Evolutionary conservation across 2,797 vertebrate genomes (phyloP).

Genomic region (Saxicola maurus): DNA sequence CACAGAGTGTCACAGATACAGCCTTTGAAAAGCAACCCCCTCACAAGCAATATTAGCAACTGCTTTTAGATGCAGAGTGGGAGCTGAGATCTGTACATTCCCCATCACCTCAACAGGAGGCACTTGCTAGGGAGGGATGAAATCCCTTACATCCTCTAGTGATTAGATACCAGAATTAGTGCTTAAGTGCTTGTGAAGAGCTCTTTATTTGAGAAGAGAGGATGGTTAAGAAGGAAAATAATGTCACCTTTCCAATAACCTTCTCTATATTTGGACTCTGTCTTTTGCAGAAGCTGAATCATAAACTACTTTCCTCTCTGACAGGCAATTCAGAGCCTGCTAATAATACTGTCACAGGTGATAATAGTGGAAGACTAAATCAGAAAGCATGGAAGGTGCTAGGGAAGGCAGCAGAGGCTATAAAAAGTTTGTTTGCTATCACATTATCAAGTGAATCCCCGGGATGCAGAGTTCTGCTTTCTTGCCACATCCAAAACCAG

Average conservation of each 20-base stretch:
- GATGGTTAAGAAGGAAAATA: not conserved
- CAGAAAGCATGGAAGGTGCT: not conserved
- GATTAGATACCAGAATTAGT: not conserved
- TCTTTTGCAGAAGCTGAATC: constrained; percentile 8
- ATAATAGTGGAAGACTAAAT: not conserved
- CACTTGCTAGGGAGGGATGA: not conserved
- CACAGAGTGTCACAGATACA: not conserved
- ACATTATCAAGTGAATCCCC: not conserved
- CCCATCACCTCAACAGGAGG: not conserved
- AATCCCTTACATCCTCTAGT: not conserved
- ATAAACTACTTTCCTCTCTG: not conserved
- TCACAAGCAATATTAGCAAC: not conserved
- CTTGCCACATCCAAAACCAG: not conserved
- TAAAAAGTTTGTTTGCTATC: not conserved
- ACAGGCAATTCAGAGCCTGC: not conserved
- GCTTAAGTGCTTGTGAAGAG: not conserved
- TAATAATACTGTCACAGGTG: not conserved
- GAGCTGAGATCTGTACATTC: not conserved
- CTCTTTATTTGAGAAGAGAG: not conserved
- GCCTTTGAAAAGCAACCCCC: not conserved
- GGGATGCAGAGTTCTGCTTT: not conserved
- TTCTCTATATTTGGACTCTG: constrained; percentile 16
- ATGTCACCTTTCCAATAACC: not conserved
- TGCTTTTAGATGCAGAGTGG: not conserved
- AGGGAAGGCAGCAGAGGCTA: not conserved